These are phyloP conservation scores for Philypnodon macrostomus DNA, from an alignment of 2,797 vertebrate genomes.

Conservation along the genomic window DNA sequence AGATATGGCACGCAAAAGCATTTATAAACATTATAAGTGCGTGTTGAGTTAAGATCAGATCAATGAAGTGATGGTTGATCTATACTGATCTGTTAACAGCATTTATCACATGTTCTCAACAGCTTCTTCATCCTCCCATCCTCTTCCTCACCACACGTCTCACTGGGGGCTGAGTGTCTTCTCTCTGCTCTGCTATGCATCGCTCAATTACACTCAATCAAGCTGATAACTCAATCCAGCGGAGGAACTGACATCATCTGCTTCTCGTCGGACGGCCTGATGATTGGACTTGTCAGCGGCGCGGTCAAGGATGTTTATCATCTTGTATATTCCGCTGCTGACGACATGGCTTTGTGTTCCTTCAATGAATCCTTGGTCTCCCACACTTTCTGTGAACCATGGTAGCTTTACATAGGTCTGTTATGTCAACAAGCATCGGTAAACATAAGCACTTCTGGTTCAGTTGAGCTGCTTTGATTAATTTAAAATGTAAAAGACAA, in stretches of 20 bases:
- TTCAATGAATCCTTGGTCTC: slow-evolving; percentile 9
- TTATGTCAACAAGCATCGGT: not conserved
- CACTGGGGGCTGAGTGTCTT: slow-evolving; percentile 56
- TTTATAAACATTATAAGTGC: no score
- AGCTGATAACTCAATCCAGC: slow-evolving; percentile 66
- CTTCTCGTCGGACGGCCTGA: slow-evolving; percentile 54
- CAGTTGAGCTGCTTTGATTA: no score
- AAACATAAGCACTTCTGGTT: no score
- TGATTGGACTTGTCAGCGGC: slow-evolving; percentile 51
- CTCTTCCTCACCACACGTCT: slow-evolving; percentile 30
- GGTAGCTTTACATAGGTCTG: not conserved
- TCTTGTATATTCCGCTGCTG: slow-evolving; percentile 3
- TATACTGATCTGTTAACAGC: slow-evolving; percentile 25
- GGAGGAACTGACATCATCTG: slow-evolving; percentile 68
- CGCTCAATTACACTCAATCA: slow-evolving; percentile 71
- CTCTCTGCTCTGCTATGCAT: slow-evolving; percentile 63
- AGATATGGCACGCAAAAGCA: no score
- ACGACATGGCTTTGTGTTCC: slow-evolving; percentile 12
- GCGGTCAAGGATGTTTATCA: slow-evolving; percentile 36
- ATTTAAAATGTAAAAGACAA: no score
- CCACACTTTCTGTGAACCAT: not conserved
- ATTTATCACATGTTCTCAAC: slow-evolving; percentile 46
- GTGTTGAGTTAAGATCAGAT: slow-evolving; percentile 11
- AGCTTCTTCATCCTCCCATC: slow-evolving; percentile 38
- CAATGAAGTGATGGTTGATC: slow-evolving; percentile 29